Base-by-base conservation (phyloP, 1,140 invertebrate species). In the Schlechtendalia chinensis region DNA sequence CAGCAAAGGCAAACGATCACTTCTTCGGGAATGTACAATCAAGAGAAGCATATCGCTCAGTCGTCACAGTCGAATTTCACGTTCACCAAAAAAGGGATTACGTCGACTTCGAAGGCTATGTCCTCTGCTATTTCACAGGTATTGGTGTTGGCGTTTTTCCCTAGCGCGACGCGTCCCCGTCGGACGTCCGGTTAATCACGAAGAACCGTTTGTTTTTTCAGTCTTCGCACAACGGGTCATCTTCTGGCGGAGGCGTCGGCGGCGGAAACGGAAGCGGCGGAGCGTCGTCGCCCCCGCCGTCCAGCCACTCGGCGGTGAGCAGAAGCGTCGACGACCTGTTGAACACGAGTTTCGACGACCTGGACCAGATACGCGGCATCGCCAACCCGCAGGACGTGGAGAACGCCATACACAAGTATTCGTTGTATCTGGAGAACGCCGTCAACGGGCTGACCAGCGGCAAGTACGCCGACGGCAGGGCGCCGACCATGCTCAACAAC, bases 1-100 rank as follows among this genome's bases (percentile, higher is more conserved):
- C 92, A 94, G 82, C 92, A 96, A 84, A 93, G 93, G 83, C 89
- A 91, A 19, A 93, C 95, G 85, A 94, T 91, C 6, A 89, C 94
- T 79, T 93, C 92, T 0, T 90, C 91, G 74, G 93, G 93, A 12
- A 89, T 93, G 83, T 92, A 90, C 85, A 93, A 93, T 84, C 91
- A 94, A 83, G 91, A 94, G 85, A 90, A 94, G 85, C 88, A 92
- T 82, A 88, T 93, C 74, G 90, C 92, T 12, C 88, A 90, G 5
- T 88, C 88, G 16, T 90, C 89, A 4, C 92, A 94, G 84, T 93
- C 93, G 5, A 94, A 93, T 82, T 86, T 91, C 80, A 93, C 91
- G 5, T 92, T 93, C 83, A 92, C 91, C 10, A 90, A 90, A 69
- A 93, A 93, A 85, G 91, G 90, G 53, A 88, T 93, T 29, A 89